Percentiles rank a stretch among this genome's conserved stretches.
Evolutionary conservation across 2,888 invertebrate genomes (phyloP).

Genomic region (Tinea pellionella): DNA sequence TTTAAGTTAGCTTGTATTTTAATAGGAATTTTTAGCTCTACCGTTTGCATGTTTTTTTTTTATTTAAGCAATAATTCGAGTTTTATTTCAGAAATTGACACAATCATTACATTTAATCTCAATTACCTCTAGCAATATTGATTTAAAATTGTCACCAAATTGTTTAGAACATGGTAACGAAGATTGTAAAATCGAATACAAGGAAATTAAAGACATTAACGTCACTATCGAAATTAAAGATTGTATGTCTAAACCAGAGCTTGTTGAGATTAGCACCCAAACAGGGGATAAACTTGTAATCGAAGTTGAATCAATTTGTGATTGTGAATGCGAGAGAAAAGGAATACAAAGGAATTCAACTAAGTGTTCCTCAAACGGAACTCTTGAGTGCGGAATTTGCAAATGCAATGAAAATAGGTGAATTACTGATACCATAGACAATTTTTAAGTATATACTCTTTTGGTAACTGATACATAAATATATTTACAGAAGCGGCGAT

Average conservation of each 20-base stretch:
- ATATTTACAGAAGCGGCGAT: conserved; percentile 34
- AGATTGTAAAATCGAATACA: conserved; percentile 27
- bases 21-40: too few species aligned
- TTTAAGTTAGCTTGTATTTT: too few species aligned
- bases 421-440: neutral
- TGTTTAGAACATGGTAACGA: conserved; percentile 22
- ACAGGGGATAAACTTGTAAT: conserved; percentile 72
- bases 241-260: neutral
- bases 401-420: conserved; percentile 57
- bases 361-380: conserved; percentile 53
- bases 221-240: conserved; percentile 24
- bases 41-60: too few species aligned
- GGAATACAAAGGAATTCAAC: conserved; percentile 34
- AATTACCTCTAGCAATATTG: conserved; percentile 24
- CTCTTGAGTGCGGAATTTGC: conserved; percentile 74
- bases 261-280: neutral
- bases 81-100: conserved; percentile 27
- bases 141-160: conserved; percentile 29
- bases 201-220: conserved; percentile 24
- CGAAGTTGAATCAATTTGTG: conserved; percentile 77
- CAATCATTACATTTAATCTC: conserved; percentile 23
- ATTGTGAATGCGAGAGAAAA: conserved; percentile 77
- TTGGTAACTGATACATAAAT: neutral
- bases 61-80: neutral
- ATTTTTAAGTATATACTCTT: conserved; percentile 12